Conservation (phyloP, 1,140 invertebrate genomes). For the Micrasema longulum region DNA sequence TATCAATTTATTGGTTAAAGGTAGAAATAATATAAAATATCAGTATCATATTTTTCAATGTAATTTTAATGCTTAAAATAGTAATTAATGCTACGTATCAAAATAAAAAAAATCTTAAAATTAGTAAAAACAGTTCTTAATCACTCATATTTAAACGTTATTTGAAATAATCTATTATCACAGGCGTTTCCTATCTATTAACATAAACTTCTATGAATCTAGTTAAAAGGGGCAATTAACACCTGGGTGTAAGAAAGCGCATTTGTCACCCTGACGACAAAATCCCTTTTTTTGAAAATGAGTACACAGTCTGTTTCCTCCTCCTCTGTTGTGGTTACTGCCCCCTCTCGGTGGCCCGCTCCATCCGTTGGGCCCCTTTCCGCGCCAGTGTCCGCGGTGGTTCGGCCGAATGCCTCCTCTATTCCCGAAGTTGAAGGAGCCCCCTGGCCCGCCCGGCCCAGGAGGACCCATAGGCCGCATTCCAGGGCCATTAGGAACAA, state of each 20-base stretch:
- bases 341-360: constrained; percentile 68
- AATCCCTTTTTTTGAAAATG: constrained; percentile 82
- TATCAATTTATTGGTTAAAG: too few species aligned
- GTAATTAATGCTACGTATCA: constrained; percentile 4
- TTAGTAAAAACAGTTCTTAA: constrained; percentile 1
- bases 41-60: constrained; percentile 45
- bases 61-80: constrained; percentile 13
- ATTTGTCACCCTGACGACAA: constrained; percentile 81
- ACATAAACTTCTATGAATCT: not conserved
- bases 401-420: constrained; percentile 65
- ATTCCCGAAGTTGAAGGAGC: constrained; percentile 55
- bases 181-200: not conserved
- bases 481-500: constrained; percentile 19
- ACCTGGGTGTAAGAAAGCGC: constrained; percentile 81
- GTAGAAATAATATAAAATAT: not conserved
- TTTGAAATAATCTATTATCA: constrained; percentile 29
- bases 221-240: constrained; percentile 70
- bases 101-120: constrained; percentile 23
- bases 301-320: constrained; percentile 72
- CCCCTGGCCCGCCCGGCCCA: constrained; percentile 55
- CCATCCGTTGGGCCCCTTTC: constrained; percentile 64
- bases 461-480: constrained; percentile 53
- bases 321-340: constrained; percentile 57
- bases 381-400: constrained; percentile 67
- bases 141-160: constrained; percentile 19